Evolutionary conservation across 2,888 invertebrate species (phyloP).

Genomic region (Dione vanillae): DNA sequence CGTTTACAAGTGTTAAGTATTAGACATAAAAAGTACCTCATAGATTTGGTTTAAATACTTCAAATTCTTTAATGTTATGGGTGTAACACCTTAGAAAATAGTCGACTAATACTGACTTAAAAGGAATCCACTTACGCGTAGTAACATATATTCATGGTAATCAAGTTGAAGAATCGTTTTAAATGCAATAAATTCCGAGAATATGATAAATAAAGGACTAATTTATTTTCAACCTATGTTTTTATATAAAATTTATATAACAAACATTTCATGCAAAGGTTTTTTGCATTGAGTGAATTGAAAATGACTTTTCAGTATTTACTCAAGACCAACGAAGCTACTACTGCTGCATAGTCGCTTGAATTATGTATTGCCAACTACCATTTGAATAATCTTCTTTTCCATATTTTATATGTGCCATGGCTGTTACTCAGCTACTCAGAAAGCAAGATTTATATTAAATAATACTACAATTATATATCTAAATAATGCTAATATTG

Average conservation of each 20-base stretch:
- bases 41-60: constrained; percentile 35
- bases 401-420: not conserved
- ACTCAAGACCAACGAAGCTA: constrained; percentile 9
- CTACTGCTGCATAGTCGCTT: constrained; percentile 1
- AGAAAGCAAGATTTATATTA: not conserved
- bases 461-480: no score
- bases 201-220: no score
- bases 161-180: no score
- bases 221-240: no score
- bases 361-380: constrained; percentile 2
- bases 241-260: not conserved
- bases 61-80: constrained; percentile 32
- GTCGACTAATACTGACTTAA: constrained; percentile 24
- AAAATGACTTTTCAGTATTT: constrained; percentile 14
- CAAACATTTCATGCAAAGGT: not conserved
- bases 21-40: constrained; percentile 22
- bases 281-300: not conserved
- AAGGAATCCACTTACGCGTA: constrained; percentile 30
- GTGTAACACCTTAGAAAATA: constrained; percentile 33
- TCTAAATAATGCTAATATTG: no score
- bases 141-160: constrained; percentile 19
- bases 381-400: not conserved
- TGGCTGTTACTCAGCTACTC: not conserved
- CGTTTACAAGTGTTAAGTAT: constrained; percentile 1
- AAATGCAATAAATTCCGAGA: no score